A percentile compares a stretch with the other conserved stretches of the same genome.
These are phyloP conservation scores for Cecropterus lyciades DNA, from an alignment of 1,140 invertebrate genomes.

Conservation along the genomic window DNA sequence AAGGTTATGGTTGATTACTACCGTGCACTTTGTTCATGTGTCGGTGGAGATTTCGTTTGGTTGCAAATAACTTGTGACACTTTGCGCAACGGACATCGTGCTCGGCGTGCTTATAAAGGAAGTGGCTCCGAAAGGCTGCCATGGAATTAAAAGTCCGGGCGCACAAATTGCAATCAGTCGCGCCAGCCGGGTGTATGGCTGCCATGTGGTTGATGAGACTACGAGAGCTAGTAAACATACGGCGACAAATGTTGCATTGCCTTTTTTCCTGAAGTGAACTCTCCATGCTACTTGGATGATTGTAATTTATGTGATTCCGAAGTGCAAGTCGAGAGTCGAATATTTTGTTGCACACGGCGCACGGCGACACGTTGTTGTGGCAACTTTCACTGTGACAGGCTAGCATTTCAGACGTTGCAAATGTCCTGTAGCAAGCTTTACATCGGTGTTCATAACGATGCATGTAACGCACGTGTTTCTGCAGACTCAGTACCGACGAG, in stretches of 20 bases:
- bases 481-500: constrained; percentile 57
- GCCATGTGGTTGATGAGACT: constrained; percentile 59
- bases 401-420: constrained; percentile 46
- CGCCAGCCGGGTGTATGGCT: constrained; percentile 50
- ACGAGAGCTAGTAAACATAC: constrained; percentile 52
- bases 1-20: constrained; percentile 27
- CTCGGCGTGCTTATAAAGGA: constrained; percentile 55
- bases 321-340: constrained; percentile 57
- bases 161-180: constrained; percentile 52
- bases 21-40: constrained; percentile 51
- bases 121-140: constrained; percentile 55
- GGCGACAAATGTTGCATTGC: constrained; percentile 54
- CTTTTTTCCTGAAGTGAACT: constrained; percentile 36
- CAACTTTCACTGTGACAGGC: constrained; percentile 46
- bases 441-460: constrained; percentile 58
- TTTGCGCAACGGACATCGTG: constrained; percentile 44
- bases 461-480: constrained; percentile 67
- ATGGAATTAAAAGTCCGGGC: constrained; percentile 53
- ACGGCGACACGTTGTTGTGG: constrained; percentile 48
- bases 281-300: constrained; percentile 51
- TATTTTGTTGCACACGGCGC: constrained; percentile 53
- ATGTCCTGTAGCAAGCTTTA: constrained; percentile 61
- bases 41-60: constrained; percentile 40
- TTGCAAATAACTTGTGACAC: constrained; percentile 56
- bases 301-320: constrained; percentile 66